Evolutionary conservation across 23 tunicate genomes (phyloP), one percentile per base, ranked within the genome.

Genomic region (Halocynthia aurantium): DNA sequence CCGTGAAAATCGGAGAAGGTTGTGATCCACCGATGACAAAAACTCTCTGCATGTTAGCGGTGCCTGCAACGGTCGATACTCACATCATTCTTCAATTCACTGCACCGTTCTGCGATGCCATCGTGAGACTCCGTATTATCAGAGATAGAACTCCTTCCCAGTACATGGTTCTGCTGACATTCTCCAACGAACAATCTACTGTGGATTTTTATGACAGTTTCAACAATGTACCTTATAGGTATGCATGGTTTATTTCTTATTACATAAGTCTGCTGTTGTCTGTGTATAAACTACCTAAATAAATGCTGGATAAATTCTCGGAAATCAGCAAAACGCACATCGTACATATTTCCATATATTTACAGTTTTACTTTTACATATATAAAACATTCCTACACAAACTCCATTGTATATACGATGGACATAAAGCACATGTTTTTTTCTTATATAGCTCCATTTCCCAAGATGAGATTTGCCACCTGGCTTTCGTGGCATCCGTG

Each of bases 401-500:
- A 31, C 44, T 4, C 44, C 44, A 31, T 4, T 31, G 44, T 31
- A 4, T 31, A 31, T 31, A 31, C 44, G 4, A 31, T 31, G 44
- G 44, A 31, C 44, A 31, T 31, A 31, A 31, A 31, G n/a, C 44
- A 31, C 44, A 4, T 31, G 44, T 31, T 31, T 31, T 31, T 31
- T 4, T 31, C 44, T 31, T 4, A 31, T 31, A 31, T 31, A 92
- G 98, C 73, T 92, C 92, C 2, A 44, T 83, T 7, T 50, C 79
- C 8, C 86, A 91, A 18, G 98, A 89, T 0, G 89, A 92, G 50
- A 73, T 92, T 51, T 92, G 98, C 51, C 98, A 77, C 53, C 82
- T 94, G 8, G 99, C 96, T 10, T 94, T 88, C 81, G 99, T 94
- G 21, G 95, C 95, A 64, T 84, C 90, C 10, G 85, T 94, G 12